Conservation (phyloP, 2,888 invertebrate genomes). For the Pandemis heparana region DNA sequence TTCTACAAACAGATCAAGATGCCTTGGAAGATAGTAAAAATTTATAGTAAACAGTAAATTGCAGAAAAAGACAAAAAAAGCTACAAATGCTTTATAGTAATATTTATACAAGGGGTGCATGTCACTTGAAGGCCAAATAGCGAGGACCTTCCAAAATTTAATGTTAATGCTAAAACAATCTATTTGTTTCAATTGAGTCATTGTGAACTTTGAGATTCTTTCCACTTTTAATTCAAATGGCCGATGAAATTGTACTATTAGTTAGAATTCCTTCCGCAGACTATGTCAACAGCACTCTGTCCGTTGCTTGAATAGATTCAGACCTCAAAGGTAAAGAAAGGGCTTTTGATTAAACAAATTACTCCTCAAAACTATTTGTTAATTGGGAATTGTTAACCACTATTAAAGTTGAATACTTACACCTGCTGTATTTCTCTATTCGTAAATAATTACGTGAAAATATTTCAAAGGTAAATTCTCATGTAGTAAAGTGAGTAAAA, state of each 20-base stretch:
- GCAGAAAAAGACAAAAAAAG: constrained; percentile 28
- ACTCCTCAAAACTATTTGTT: constrained; percentile 45
- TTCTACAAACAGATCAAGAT: constrained; percentile 60
- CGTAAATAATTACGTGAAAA: constrained; percentile 22
- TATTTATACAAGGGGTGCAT: constrained; percentile 34
- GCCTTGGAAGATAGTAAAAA: constrained; percentile 39
- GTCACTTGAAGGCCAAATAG: constrained; percentile 54
- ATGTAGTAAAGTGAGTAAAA: constrained; percentile 37
- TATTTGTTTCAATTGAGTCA: constrained; percentile 51
- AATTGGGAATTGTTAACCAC: constrained; percentile 47
- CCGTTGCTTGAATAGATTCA: constrained; percentile 26
- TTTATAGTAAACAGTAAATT: constrained; percentile 37
- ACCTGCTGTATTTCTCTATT: constrained; percentile 30
- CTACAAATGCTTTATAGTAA: constrained; percentile 31
- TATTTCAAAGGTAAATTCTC: constrained; percentile 33
- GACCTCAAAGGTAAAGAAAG: constrained; percentile 40
- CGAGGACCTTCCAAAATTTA: constrained; percentile 62
- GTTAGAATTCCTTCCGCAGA: constrained; percentile 4
- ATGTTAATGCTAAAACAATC: constrained; percentile 64
- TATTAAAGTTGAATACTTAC: constrained; percentile 24
- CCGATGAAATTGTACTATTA: constrained; percentile 1
- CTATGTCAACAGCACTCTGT: constrained; percentile 6
- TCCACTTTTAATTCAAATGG: not conserved
- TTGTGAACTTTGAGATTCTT: constrained; percentile 9
- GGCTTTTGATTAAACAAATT: constrained; percentile 46